Conservation (phyloP, 53 echinoderm and acorn worm species). For the Stichopus horrens region DNA sequence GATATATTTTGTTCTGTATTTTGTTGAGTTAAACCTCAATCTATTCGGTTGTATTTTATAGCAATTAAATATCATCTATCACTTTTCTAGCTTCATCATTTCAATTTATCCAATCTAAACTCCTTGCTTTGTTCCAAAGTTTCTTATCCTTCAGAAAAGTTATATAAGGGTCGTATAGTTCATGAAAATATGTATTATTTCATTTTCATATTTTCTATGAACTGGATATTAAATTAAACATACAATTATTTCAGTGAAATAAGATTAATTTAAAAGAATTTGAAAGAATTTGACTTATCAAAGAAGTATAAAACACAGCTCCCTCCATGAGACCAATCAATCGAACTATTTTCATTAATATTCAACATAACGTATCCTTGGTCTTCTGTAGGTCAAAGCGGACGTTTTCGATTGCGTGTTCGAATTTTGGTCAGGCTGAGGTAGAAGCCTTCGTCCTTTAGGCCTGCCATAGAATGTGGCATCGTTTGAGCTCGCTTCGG, state of each 20-base stretch:
- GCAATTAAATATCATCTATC: too few relatives aligned
- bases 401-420: not conserved
- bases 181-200: too few relatives aligned
- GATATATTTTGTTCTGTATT: too few relatives aligned
- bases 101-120: too few relatives aligned
- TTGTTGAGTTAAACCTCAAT: too few relatives aligned
- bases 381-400: not conserved
- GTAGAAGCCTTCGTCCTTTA: not conserved
- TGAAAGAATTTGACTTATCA: too few relatives aligned
- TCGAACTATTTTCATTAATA: constrained; percentile 7
- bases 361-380: constrained; percentile 38
- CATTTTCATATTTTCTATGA: not conserved
- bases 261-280: not conserved
- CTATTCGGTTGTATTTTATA: too few relatives aligned
- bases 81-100: too few relatives aligned
- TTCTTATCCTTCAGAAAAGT: too few relatives aligned
- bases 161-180: too few relatives aligned
- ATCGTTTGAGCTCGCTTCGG: constrained; percentile 11
- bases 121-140: too few relatives aligned
- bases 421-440: constrained; percentile 13
- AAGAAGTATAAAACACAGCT: not conserved
- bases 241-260: not conserved
- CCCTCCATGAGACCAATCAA: not conserved
- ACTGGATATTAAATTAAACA: not conserved
- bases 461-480: not conserved